These are phyloP conservation scores for Xenopus petersii DNA, from an alignment of 2,797 vertebrate species.

Conservation along the genomic window DNA sequence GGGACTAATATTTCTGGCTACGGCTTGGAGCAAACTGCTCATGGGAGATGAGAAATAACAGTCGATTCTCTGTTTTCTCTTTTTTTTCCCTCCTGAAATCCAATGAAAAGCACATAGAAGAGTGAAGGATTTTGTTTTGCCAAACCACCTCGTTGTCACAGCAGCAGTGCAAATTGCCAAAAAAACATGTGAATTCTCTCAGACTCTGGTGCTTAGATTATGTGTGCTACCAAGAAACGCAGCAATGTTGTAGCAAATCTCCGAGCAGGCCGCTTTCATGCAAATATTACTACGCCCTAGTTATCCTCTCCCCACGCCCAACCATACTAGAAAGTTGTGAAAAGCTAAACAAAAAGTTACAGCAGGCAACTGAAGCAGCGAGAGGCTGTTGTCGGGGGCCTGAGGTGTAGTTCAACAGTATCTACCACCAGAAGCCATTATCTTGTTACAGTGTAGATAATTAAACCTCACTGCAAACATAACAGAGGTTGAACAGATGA, in stretches of 20 bases:
- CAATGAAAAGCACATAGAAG: constrained; percentile 24
- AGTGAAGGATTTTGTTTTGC: constrained; percentile 21
- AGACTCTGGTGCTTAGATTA: constrained; percentile 26
- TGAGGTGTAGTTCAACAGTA: too few species aligned
- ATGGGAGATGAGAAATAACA: constrained; percentile 30
- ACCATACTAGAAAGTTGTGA: background rate
- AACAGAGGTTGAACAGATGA: too few species aligned
- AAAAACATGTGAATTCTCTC: constrained; percentile 40
- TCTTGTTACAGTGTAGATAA: too few species aligned
- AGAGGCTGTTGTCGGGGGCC: too few species aligned
- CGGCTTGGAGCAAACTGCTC: constrained; percentile 12
- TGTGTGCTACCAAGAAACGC: constrained; percentile 19
- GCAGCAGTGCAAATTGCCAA: constrained; percentile 40
- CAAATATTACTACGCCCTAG: constrained; percentile 33
- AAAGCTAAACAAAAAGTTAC: background rate
- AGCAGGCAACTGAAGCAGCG: background rate
- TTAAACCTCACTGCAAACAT: too few species aligned
- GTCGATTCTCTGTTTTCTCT: constrained; percentile 34
- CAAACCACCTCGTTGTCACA: constrained; percentile 43
- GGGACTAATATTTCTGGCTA: constrained; percentile 38
- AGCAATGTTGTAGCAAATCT: constrained; percentile 23
- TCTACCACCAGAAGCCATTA: too few species aligned
- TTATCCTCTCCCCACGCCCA: constrained; percentile 16
- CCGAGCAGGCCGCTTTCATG: constrained; percentile 7
- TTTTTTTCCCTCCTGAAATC: constrained; percentile 9